Evolutionary conservation across 2,888 invertebrate genomes (phyloP).

Genomic region (Temnothorax ravouxi): DNA sequence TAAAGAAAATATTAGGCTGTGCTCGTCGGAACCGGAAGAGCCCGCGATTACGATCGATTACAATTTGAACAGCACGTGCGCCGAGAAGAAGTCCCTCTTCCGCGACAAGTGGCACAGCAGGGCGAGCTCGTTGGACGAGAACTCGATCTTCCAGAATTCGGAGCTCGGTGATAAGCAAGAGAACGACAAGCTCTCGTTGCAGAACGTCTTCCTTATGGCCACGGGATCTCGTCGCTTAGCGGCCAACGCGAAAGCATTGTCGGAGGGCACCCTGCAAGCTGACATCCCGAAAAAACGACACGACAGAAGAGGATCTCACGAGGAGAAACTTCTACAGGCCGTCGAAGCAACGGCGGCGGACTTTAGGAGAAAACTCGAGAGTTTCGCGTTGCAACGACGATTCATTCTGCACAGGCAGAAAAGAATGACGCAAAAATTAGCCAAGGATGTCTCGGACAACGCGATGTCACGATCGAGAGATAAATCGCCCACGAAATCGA

Average conservation of each 20-base stretch:
- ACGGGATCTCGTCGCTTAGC: constrained; percentile 63
- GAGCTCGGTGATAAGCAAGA: constrained; percentile 56
- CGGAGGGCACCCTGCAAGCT: constrained; percentile 75
- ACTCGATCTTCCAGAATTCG: constrained; percentile 73
- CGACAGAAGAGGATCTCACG: constrained; percentile 49
- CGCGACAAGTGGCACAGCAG: constrained; percentile 77
- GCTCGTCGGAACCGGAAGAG: constrained; percentile 60
- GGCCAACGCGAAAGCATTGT: constrained; percentile 71
- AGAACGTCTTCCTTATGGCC: constrained; percentile 68
- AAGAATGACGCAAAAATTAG: constrained; percentile 48
- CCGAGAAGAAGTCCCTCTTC: constrained; percentile 73
- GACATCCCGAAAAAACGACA: constrained; percentile 29
- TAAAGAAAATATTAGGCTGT: constrained; percentile 74
- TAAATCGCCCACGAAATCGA: constrained; percentile 60
- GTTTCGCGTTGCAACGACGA: constrained; percentile 71
- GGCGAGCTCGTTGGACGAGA: constrained; percentile 79
- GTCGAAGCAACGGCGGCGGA: constrained; percentile 77
- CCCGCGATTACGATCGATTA: constrained; percentile 72
- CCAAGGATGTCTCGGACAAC: constrained; percentile 30
- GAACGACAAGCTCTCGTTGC: constrained; percentile 73
- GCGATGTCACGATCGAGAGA: constrained; percentile 56
- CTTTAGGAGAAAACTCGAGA: constrained; percentile 75
- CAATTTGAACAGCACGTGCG: constrained; percentile 74
- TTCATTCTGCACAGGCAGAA: constrained; percentile 58
- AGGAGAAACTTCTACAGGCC: constrained; percentile 64